These are phyloP conservation scores for Procambarus clarkii DNA, from an alignment of 1,140 invertebrate species.

Conservation along the genomic window DNA sequence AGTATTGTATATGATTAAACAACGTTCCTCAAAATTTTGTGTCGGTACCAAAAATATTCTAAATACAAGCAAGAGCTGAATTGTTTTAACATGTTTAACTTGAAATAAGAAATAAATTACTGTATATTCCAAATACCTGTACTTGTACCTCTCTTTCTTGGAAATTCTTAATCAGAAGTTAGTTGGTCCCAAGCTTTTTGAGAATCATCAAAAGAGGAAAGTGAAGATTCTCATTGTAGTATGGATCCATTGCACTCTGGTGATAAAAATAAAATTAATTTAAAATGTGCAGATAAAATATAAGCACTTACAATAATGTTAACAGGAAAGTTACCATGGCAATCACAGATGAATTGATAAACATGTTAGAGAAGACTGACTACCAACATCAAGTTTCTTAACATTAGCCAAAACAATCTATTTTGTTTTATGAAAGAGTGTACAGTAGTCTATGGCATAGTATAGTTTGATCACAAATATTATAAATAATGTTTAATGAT, in stretches of 20 bases:
- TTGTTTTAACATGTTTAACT: neutral
- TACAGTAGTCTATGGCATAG: too few relatives aligned
- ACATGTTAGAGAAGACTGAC: too few relatives aligned
- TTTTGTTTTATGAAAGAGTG: too few relatives aligned
- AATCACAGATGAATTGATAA: too few relatives aligned
- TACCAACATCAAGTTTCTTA: too few relatives aligned
- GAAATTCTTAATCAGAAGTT: neutral
- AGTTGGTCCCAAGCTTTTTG: slow-evolving; percentile 37
- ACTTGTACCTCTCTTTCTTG: neutral
- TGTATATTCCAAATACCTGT: neutral
- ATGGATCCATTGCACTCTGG: slow-evolving; percentile 46
- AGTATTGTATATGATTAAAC: too few relatives aligned
- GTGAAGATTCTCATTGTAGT: slow-evolving; percentile 55
- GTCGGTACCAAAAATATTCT: too few relatives aligned
- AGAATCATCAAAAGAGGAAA: slow-evolving; percentile 51
- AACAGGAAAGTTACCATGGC: too few relatives aligned
- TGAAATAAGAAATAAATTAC: neutral
- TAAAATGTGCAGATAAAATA: neutral
- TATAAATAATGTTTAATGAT: too few relatives aligned
- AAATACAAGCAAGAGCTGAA: neutral
- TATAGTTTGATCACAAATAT: too few relatives aligned
- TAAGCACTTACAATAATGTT: neutral
- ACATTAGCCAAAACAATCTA: too few relatives aligned
- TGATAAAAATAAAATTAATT: neutral
- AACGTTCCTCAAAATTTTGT: too few relatives aligned